Evolutionary conservation across 2,888 invertebrate genomes (phyloP).

Genomic region (Idaea dimidiata): DNA sequence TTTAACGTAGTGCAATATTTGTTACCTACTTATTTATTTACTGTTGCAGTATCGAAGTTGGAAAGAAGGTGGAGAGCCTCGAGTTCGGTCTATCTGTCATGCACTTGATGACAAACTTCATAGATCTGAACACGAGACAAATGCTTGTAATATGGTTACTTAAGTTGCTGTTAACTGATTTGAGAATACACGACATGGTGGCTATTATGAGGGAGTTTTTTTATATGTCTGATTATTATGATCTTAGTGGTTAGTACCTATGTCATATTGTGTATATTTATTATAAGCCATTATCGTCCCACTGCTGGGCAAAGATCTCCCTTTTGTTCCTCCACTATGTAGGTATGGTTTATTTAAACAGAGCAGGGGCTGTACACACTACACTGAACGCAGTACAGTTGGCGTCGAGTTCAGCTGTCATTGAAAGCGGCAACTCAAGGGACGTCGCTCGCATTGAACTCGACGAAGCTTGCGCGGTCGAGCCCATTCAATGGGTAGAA

Average conservation of each 20-base stretch:
- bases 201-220: slow-evolving; percentile 58
- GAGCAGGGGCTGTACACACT: no score
- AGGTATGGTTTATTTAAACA: no score
- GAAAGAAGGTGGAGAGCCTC: slow-evolving; percentile 51
- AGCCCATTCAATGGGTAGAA: no score
- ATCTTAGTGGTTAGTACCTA: slow-evolving; percentile 57
- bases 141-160: slow-evolving; percentile 51
- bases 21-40: background rate
- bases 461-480: no score
- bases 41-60: slow-evolving; percentile 47
- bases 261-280: no score
- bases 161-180: slow-evolving; percentile 49
- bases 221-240: slow-evolving; percentile 52
- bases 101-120: slow-evolving; percentile 47
- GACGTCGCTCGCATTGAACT: no score
- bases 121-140: slow-evolving; percentile 43
- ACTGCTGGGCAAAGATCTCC: no score
- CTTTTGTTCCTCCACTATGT: no score
- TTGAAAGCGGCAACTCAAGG: no score
- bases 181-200: slow-evolving; percentile 55
- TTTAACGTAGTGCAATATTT: background rate
- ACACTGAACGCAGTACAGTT: no score
- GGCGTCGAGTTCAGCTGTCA: no score
- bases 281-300: no score
- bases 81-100: slow-evolving; percentile 56